Conservation (phyloP, 2,113 vertebrate genomes). For the Oryzias curvinotus region DNA sequence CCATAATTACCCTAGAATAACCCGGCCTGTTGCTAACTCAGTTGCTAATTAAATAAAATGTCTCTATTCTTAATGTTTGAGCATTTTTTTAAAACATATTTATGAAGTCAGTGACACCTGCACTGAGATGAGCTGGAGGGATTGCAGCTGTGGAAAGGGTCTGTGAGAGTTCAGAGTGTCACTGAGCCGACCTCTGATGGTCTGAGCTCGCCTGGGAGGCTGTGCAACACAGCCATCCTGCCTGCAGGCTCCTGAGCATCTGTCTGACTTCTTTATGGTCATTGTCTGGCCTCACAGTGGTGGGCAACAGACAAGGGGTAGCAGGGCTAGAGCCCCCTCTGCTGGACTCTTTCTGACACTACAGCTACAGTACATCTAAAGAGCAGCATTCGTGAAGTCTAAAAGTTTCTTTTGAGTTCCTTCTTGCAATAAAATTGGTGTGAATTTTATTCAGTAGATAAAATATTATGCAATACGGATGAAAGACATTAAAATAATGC, state of each 20-base stretch:
- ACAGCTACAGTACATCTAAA: background rate
- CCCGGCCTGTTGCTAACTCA: background rate
- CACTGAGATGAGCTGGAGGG: conserved; percentile 21
- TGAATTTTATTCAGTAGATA: background rate
- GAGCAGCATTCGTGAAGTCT: background rate
- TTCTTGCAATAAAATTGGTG: background rate
- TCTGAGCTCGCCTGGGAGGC: conserved; percentile 34
- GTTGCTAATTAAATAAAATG: background rate
- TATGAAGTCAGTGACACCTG: conserved; percentile 21
- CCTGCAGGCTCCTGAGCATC: conserved; percentile 21
- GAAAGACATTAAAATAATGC: background rate
- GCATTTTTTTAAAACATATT: background rate
- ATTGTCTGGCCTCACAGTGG: conserved; percentile 36
- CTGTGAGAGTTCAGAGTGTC: conserved; percentile 58
- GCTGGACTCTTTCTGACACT: conserved; percentile 18
- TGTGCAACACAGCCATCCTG: conserved; percentile 14
- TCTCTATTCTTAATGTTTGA: background rate
- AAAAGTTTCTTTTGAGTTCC: background rate
- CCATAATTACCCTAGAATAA: background rate
- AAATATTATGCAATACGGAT: background rate
- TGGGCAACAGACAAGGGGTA: background rate
- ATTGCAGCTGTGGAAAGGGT: conserved; percentile 20
- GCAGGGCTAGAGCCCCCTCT: conserved; percentile 54
- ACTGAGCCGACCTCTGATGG: conserved; percentile 24
- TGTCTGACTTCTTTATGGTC: conserved; percentile 51